These are phyloP conservation scores for Potamilus streckersoni DNA, from an alignment of 1,140 invertebrate species.

Conservation along the genomic window DNA sequence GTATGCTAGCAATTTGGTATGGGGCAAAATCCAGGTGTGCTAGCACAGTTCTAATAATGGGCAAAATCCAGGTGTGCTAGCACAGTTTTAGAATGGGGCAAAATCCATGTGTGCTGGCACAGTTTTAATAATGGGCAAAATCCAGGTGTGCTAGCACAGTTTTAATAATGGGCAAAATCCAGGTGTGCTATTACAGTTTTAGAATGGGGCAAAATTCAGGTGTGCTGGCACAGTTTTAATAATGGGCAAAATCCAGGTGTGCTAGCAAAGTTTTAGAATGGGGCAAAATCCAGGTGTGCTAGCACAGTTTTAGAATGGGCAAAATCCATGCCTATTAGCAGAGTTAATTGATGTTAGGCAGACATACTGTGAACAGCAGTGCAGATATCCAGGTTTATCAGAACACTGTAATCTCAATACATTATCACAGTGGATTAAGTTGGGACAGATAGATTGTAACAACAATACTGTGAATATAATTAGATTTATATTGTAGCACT, in stretches of 20 bases:
- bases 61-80: constrained; percentile 65
- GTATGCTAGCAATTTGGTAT: constrained; percentile 30
- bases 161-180: constrained; percentile 74
- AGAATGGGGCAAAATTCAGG: constrained; percentile 73
- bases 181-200: constrained; percentile 27
- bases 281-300: constrained; percentile 70
- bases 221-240: too few species aligned
- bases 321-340: not conserved
- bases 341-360: not conserved
- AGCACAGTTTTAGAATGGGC: constrained; percentile 72
- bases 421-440: not conserved
- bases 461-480: constrained; percentile 70
- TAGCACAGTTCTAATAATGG: constrained; percentile 70
- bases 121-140: too few species aligned
- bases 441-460: not conserved
- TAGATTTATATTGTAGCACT: too few species aligned
- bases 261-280: constrained; percentile 67
- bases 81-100: constrained; percentile 73
- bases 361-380: not conserved
- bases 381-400: not conserved
- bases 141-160: constrained; percentile 41
- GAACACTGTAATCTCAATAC: too few species aligned
- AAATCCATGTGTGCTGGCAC: too few species aligned
- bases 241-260: constrained; percentile 49
- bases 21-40: constrained; percentile 45